Conservation (phyloP, 1,140 invertebrate species). For the Drosophila fuyamai region DNA sequence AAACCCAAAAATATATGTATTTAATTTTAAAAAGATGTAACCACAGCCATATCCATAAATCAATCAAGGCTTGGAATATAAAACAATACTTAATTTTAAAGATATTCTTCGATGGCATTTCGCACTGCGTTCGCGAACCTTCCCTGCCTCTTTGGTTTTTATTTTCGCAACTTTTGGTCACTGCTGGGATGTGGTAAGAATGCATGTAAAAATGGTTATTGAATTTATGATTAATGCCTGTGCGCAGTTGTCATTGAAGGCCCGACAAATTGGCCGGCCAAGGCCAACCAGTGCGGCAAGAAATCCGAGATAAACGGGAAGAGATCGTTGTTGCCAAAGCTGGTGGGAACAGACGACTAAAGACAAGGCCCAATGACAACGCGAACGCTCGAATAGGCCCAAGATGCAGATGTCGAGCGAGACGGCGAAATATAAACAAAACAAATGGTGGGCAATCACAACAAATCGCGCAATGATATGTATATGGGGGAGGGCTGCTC, state of each 20-base stretch:
- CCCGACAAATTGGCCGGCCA: slow-evolving; percentile 66
- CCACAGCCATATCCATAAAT: slow-evolving; percentile 1
- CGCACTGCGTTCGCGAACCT: slow-evolving; percentile 1
- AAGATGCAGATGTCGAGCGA: slow-evolving; percentile 32
- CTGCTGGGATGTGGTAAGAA: slow-evolving; percentile 65
- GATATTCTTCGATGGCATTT: slow-evolving; percentile 6
- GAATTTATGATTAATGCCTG: slow-evolving; percentile 72
- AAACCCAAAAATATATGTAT: too few relatives aligned
- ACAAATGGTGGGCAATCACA: slow-evolving; percentile 46
- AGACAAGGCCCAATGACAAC: slow-evolving; percentile 20
- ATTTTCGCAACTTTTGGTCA: slow-evolving; percentile 5
- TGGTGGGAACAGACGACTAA: slow-evolving; percentile 27
- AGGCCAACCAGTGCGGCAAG: slow-evolving; percentile 44
- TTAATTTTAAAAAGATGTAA: neutral
- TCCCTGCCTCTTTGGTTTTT: slow-evolving; percentile 2
- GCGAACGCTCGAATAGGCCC: slow-evolving; percentile 10
- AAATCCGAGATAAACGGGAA: slow-evolving; percentile 60
- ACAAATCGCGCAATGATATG: slow-evolving; percentile 44
- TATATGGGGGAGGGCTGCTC: neutral
- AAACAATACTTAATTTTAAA: slow-evolving; percentile 1
- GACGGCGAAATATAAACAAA: slow-evolving; percentile 22
- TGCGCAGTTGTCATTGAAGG: slow-evolving; percentile 60
- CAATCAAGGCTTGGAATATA: neutral
- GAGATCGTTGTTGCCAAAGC: slow-evolving; percentile 47
- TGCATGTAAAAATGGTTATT: slow-evolving; percentile 78